These are phyloP conservation scores for Ctenochaetus hawaiiensis DNA, from an alignment of 2,797 vertebrate genomes.

Conservation along the genomic window DNA sequence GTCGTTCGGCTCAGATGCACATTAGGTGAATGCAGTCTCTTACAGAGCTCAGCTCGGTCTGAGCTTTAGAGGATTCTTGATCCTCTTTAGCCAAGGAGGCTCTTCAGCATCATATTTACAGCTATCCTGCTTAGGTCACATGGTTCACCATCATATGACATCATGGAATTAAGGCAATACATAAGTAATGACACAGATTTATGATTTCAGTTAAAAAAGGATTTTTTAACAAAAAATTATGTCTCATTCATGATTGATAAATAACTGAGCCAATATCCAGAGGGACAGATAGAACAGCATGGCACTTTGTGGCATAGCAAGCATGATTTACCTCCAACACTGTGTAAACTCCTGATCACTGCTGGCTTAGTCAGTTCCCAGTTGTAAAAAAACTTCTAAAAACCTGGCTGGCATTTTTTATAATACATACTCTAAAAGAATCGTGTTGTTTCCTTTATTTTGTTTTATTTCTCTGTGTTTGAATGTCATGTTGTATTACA, in stretches of 20 bases:
- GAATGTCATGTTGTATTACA: background rate
- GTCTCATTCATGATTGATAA: conserved; percentile 1
- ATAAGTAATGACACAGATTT: background rate
- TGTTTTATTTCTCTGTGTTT: background rate
- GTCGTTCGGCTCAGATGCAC: background rate
- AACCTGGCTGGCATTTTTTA: background rate
- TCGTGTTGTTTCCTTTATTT: background rate
- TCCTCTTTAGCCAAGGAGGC: conserved; percentile 56
- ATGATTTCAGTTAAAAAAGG: background rate
- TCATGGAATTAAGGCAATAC: conserved; percentile 2
- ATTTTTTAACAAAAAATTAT: background rate
- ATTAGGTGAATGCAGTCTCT: background rate
- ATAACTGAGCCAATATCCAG: background rate
- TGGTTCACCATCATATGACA: conserved; percentile 14
- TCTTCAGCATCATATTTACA: conserved; percentile 45
- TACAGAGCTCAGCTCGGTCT: conserved; percentile 12
- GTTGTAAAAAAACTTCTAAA: background rate
- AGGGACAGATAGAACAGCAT: background rate
- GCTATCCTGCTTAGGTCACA: conserved; percentile 52
- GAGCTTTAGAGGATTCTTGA: conserved; percentile 48
- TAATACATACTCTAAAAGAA: background rate
- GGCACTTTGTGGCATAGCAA: background rate
- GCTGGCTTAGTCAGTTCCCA: background rate
- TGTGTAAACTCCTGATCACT: background rate
- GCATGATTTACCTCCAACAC: background rate